phyloP scores from a whole-genome alignment of 2,888 invertebrate genomes.

The Lysandra coridon region DNA sequence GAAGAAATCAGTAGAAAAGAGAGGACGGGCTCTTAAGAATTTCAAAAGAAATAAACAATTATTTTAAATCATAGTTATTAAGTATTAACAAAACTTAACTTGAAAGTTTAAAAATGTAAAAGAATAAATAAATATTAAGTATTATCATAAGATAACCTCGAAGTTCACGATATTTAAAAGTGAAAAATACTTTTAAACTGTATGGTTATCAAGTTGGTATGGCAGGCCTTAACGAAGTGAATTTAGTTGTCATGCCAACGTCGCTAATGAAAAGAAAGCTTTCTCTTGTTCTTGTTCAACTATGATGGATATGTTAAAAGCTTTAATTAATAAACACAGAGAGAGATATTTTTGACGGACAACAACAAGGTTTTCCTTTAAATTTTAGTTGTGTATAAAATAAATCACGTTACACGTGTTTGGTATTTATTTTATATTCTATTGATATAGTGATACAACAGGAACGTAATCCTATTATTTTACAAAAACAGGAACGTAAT shows the following conservation, averaged over 20 bases:
- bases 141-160: background rate
- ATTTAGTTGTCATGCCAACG: background rate
- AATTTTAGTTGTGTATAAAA: background rate
- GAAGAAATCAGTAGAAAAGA: no score
- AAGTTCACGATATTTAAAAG: background rate
- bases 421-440: background rate
- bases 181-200: slow-evolving; percentile 17
- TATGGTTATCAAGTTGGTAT: slow-evolving; percentile 7
- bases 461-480: background rate
- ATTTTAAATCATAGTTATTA: background rate
- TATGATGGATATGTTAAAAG: slow-evolving; percentile 7
- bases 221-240: slow-evolving; percentile 4
- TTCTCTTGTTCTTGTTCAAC: slow-evolving; percentile 18
- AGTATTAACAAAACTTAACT: background rate
- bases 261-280: slow-evolving; percentile 18
- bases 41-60: no score
- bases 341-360: background rate
- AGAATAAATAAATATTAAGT: background rate
- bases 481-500: background rate
- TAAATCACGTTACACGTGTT: background rate
- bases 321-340: background rate
- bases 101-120: background rate
- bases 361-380: background rate
- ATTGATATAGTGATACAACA: background rate
- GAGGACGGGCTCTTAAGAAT: no score